These are phyloP conservation scores for Peromyscus attwateri DNA, from an alignment of 2,797 vertebrate genomes.

Conservation along the genomic window DNA sequence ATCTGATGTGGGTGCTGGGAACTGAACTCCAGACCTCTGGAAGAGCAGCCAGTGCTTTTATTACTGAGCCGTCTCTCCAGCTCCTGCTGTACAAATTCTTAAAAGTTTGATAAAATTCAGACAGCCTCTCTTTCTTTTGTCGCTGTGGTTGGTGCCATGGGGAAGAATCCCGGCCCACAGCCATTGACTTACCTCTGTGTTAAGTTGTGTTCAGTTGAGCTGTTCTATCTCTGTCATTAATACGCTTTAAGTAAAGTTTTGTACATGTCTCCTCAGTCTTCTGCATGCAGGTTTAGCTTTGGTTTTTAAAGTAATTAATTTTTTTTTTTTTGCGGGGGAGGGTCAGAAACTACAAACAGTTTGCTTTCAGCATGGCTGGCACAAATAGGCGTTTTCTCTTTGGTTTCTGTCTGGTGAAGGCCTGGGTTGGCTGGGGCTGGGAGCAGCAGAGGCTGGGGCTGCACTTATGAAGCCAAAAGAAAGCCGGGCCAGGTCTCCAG, in stretches of 20 bases:
- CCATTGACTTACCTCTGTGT: not conserved
- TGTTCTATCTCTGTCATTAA: not conserved
- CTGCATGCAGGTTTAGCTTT: not conserved
- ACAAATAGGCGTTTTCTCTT: not conserved
- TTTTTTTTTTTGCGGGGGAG: not conserved
- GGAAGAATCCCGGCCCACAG: not conserved
- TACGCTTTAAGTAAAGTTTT: not conserved
- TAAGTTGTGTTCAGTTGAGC: not conserved
- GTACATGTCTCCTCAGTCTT: not conserved
- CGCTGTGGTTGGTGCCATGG: not conserved
- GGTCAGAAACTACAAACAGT: not conserved
- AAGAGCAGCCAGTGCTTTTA: not conserved
- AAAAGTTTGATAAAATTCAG: not conserved
- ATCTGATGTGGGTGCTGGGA: not conserved
- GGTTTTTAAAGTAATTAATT: constrained; percentile 15
- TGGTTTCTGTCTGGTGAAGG: not conserved
- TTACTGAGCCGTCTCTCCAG: not conserved
- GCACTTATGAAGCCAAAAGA: not conserved
- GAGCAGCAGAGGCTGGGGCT: not conserved
- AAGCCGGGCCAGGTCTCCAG: not conserved
- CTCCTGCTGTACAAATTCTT: not conserved
- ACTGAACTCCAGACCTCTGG: not conserved
- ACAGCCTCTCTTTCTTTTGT: not conserved
- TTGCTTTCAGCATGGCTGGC: not conserved
- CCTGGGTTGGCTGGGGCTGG: not conserved